Conservation (phyloP, 37 sponge, comb jelly and placozoan genomes). For the Hormiphora californensis region DNA sequence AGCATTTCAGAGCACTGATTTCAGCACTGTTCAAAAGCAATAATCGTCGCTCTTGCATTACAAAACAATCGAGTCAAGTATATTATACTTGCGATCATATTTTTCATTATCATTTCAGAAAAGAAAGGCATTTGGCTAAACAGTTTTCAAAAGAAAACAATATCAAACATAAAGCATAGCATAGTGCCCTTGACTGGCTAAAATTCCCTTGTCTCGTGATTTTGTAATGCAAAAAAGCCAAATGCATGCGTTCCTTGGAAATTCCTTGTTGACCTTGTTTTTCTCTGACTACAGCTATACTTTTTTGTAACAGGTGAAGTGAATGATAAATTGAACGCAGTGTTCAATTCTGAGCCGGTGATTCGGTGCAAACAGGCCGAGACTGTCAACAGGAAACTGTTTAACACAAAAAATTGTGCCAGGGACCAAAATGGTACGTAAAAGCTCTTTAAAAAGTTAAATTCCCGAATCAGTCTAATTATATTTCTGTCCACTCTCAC, state of each 20-base stretch:
- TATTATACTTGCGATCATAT: too few species aligned
- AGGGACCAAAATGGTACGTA: background rate
- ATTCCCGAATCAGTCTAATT: too few species aligned
- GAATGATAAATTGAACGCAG: background rate
- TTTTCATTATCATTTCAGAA: too few species aligned
- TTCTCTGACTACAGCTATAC: background rate
- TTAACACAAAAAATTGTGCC: constrained; percentile 16
- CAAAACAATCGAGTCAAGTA: too few species aligned
- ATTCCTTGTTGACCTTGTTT: background rate
- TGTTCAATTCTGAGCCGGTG: background rate
- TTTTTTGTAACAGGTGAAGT: background rate
- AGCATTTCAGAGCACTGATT: background rate
- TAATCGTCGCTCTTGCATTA: too few species aligned
- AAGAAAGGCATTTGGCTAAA: too few species aligned
- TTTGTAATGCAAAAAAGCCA: background rate
- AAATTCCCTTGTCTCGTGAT: background rate
- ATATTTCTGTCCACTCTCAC: too few species aligned
- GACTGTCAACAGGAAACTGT: background rate
- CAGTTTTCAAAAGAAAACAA: constrained; percentile 4
- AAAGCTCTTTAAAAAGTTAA: background rate
- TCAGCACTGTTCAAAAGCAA: too few species aligned
- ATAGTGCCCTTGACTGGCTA: background rate
- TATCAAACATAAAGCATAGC: background rate
- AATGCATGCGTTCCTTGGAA: background rate
- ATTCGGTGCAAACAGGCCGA: background rate